phyloP scores from a whole-genome alignment of 2,113 vertebrate species.

The Hemichromis elongatus region DNA sequence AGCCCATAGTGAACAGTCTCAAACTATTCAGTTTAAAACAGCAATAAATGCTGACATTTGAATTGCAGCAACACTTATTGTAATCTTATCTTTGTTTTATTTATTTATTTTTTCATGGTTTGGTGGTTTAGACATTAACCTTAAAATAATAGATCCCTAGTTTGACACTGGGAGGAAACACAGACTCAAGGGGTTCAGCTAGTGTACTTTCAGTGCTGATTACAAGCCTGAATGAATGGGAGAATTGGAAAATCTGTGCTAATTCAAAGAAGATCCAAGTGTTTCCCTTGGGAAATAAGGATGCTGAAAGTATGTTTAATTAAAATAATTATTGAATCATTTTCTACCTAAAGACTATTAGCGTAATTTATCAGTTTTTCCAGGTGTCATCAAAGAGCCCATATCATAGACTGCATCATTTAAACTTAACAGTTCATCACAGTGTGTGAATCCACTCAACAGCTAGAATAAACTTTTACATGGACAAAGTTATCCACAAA shows the following conservation, averaged over 20 bases:
- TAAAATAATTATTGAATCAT: background rate
- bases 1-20: background rate
- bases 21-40: background rate
- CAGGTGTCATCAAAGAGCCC: background rate
- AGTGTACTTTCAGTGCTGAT: background rate
- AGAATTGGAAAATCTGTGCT: background rate
- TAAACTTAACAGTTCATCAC: background rate
- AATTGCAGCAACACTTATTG: no score
- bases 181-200: no score
- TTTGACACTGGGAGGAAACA: no score
- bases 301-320: background rate
- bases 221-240: background rate
- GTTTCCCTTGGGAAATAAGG: background rate
- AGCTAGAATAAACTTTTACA: background rate
- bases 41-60: background rate
- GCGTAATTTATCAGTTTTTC: background rate
- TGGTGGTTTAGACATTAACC: no score
- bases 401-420: background rate
- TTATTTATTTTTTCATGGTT: no score
- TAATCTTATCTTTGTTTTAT: no score
- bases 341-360: background rate
- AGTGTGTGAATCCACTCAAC: background rate
- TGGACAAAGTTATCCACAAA: background rate
- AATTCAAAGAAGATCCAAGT: background rate
- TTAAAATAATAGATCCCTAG: no score